phyloP scores from a whole-genome alignment of 2,797 vertebrate species.

The Fratercula arctica region DNA sequence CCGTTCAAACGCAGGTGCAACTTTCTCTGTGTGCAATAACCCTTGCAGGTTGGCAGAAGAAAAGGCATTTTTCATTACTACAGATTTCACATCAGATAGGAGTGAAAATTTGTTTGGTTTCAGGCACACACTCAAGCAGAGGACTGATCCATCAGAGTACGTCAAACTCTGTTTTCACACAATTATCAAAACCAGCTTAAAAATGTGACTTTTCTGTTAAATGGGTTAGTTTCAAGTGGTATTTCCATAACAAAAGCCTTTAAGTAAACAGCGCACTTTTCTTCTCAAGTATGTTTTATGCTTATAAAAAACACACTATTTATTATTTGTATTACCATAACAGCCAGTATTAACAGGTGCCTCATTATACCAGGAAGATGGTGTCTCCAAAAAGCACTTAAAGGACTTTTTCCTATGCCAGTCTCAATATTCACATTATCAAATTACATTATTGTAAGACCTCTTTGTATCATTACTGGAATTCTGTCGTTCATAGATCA shows the following conservation, averaged over 20 bases:
- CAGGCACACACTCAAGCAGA: neutral
- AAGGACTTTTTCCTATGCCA: neutral
- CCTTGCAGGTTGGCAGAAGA: neutral
- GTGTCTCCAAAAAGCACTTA: neutral
- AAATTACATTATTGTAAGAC: neutral
- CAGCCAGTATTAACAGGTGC: neutral
- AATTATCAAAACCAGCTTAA: neutral
- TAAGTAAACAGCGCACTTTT: neutral
- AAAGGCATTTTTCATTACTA: neutral
- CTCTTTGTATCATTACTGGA: neutral
- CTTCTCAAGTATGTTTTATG: neutral
- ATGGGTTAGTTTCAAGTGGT: neutral
- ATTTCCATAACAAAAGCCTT: neutral
- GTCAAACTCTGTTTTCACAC: neutral
- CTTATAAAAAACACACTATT: neutral
- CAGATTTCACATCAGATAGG: neutral
- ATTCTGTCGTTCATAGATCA: fast-evolving
- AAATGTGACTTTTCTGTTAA: neutral
- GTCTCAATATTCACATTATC: fast-evolving
- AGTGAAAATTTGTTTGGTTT: neutral
- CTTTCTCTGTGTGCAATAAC: neutral
- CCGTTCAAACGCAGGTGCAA: neutral
- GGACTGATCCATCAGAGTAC: neutral
- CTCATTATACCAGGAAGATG: neutral
- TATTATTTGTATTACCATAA: neutral